These are phyloP conservation scores for Leguminivora glycinivorella DNA, from an alignment of 1,140 invertebrate genomes.

Conservation along the genomic window DNA sequence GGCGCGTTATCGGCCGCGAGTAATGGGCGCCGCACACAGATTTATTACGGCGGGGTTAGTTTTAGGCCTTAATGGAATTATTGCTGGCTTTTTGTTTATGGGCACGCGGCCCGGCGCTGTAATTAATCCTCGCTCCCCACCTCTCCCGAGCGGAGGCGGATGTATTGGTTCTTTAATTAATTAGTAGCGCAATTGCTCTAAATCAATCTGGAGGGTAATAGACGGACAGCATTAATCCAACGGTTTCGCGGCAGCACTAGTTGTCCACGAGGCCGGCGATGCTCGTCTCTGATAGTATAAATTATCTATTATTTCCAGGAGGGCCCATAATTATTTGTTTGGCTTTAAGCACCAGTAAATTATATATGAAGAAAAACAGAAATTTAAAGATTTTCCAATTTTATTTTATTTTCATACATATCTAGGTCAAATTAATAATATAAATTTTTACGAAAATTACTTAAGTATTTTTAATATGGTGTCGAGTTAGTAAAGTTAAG, in stretches of 20 bases:
- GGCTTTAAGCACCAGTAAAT: background rate
- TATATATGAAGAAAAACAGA: too few species aligned
- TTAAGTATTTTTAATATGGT: too few species aligned
- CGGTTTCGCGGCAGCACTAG: slow-evolving; percentile 11
- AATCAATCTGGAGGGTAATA: slow-evolving; percentile 34
- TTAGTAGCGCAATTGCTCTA: slow-evolving; percentile 33
- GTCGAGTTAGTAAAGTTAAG: too few species aligned
- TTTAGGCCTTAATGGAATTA: slow-evolving; percentile 51
- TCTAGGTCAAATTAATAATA: too few species aligned
- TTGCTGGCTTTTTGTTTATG: slow-evolving; percentile 47
- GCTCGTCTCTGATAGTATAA: slow-evolving; percentile 1
- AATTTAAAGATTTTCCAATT: too few species aligned
- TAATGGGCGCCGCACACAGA: slow-evolving; percentile 41
- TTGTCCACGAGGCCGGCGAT: background rate
- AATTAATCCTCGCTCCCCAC: slow-evolving; percentile 36
- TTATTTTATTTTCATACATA: too few species aligned
- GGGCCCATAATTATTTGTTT: slow-evolving; percentile 17
- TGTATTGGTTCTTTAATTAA: slow-evolving; percentile 39
- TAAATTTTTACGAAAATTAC: too few species aligned
- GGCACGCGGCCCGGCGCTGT: slow-evolving; percentile 31
- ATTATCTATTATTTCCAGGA: background rate
- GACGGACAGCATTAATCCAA: slow-evolving; percentile 27
- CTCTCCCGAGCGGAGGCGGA: slow-evolving; percentile 22
- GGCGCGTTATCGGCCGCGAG: slow-evolving; percentile 38
- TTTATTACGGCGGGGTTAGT: slow-evolving; percentile 46